Conservation (phyloP, 2,113 vertebrate species). For the Xyliphius kryptos region DNA sequence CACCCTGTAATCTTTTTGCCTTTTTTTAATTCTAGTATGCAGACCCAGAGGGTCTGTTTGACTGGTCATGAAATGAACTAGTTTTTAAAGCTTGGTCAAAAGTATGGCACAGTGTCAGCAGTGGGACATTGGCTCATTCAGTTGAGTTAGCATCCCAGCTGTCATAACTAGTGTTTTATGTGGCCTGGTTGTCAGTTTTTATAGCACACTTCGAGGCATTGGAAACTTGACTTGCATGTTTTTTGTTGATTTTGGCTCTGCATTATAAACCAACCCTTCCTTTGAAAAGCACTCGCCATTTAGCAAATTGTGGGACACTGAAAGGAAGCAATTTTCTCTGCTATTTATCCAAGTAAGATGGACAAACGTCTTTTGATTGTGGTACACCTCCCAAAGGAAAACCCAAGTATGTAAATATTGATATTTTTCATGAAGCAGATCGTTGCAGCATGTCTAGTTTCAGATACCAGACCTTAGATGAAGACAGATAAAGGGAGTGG, state of each 20-base stretch:
- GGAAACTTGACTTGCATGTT: conserved; percentile 18
- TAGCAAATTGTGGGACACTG: conserved; percentile 17
- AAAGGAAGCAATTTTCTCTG: conserved; percentile 43
- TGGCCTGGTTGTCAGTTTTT: conserved; percentile 25
- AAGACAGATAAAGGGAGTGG: background rate
- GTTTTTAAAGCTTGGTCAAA: conserved; percentile 14
- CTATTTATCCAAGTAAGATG: conserved; percentile 43
- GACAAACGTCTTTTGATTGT: conserved; percentile 29
- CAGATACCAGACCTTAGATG: conserved; percentile 14
- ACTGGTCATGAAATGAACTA: conserved; percentile 21
- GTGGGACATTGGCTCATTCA: conserved; percentile 33
- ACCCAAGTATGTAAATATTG: conserved; percentile 33
- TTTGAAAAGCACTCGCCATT: conserved; percentile 27
- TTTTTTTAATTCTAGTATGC: too few species aligned
- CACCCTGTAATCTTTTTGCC: too few species aligned
- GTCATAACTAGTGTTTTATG: background rate
- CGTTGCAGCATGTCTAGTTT: conserved; percentile 7
- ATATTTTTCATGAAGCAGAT: conserved; percentile 17
- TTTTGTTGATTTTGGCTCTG: conserved; percentile 47
- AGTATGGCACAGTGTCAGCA: too few species aligned
- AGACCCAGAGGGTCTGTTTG: too few species aligned
- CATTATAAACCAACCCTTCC: conserved; percentile 26
- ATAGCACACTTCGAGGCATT: background rate
- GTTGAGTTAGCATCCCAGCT: conserved; percentile 10
- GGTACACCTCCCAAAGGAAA: conserved; percentile 16